Percentiles rank a stretch among this genome's conserved stretches.
Evolutionary conservation across 2,797 vertebrate genomes (phyloP).

Genomic region (Phoxinus dragarum): DNA sequence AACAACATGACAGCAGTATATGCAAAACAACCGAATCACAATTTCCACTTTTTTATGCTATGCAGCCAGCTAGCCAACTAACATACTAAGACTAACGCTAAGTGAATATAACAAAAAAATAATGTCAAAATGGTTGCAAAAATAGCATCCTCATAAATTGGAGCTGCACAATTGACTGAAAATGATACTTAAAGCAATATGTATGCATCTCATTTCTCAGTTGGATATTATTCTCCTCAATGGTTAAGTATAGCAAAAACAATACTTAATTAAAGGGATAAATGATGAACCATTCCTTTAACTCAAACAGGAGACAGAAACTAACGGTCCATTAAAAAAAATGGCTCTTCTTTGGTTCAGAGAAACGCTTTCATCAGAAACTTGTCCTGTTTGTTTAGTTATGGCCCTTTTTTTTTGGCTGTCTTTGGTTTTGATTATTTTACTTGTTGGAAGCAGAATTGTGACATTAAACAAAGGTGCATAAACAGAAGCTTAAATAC

Average conservation of each 20-base stretch:
- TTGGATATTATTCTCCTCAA: neutral
- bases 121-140: neutral
- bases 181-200: neutral
- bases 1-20: neutral
- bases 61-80: neutral
- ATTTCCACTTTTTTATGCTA: neutral
- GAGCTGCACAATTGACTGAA: neutral
- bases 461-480: constrained; percentile 2
- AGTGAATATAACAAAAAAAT: neutral
- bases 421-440: constrained; percentile 23
- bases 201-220: neutral
- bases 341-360: neutral
- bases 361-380: neutral
- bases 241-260: neutral
- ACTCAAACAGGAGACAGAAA: neutral
- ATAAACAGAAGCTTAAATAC: constrained; percentile 22
- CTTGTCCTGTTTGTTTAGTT: neutral
- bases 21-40: neutral
- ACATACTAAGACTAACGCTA: neutral
- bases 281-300: neutral
- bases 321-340: neutral
- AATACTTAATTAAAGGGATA: neutral
- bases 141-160: neutral
- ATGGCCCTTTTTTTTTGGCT: neutral
- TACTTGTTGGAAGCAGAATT: neutral